A percentile compares a stretch with the other conserved stretches of the same genome.
These are phyloP conservation scores for Boleophthalmus pectinirostris DNA, from an alignment of 2,113 vertebrate species.

Conservation along the genomic window DNA sequence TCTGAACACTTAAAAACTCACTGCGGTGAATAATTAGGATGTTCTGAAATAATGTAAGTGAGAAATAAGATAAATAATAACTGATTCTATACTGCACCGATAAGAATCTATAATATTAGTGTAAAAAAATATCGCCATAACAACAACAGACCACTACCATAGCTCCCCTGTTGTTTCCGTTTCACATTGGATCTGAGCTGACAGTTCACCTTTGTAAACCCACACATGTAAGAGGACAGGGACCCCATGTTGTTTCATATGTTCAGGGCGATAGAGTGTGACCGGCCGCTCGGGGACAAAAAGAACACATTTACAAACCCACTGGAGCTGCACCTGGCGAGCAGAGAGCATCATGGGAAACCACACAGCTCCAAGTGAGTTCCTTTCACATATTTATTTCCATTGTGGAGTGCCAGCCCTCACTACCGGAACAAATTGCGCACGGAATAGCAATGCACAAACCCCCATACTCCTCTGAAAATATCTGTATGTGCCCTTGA, in stretches of 20 bases:
- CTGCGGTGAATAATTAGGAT: too few relatives aligned
- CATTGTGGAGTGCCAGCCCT: neutral
- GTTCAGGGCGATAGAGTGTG: neutral
- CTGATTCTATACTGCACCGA: too few relatives aligned
- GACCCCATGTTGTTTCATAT: neutral
- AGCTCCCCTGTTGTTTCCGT: neutral
- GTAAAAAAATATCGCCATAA: too few relatives aligned
- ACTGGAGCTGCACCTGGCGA: constrained; percentile 8
- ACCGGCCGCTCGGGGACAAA: neutral
- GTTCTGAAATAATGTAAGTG: too few relatives aligned
- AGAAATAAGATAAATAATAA: too few relatives aligned
- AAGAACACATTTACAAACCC: constrained; percentile 8
- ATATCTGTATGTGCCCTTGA: neutral
- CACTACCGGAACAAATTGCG: neutral
- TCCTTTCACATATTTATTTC: neutral
- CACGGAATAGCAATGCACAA: neutral
- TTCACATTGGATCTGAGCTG: too few relatives aligned
- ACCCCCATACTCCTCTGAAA: neutral
- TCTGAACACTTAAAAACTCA: too few relatives aligned
- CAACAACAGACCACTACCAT: too few relatives aligned
- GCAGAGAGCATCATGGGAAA: constrained; percentile 5
- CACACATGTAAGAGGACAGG: constrained; percentile 1
- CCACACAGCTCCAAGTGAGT: neutral
- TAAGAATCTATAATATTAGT: too few relatives aligned
- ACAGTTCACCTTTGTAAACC: neutral